Evolutionary conservation across 1,140 invertebrate species (phyloP).

Genomic region (Ostrea edulis): DNA sequence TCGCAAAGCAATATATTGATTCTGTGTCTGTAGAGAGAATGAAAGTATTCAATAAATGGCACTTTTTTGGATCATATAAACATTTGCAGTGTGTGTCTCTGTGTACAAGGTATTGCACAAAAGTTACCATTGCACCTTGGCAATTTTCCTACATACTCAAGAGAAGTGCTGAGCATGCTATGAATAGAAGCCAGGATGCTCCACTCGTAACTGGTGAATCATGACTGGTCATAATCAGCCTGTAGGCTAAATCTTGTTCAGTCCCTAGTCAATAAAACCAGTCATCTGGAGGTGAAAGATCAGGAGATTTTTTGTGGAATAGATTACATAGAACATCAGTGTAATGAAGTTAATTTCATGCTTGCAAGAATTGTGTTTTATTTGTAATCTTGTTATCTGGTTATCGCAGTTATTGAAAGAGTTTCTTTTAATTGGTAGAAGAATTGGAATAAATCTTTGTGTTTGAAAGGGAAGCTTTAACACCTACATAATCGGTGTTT

Average conservation of each 20-base stretch:
- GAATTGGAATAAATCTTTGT: background rate
- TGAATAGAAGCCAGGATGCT: constrained; percentile 18
- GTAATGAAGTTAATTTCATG: constrained; percentile 32
- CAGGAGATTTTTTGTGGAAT: constrained; percentile 17
- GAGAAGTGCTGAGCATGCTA: constrained; percentile 4
- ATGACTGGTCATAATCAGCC: constrained; percentile 36
- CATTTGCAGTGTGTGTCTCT: background rate
- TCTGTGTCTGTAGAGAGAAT: constrained; percentile 6
- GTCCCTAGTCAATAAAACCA: constrained; percentile 25
- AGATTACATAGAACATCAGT: constrained; percentile 13
- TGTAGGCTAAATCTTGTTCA: constrained; percentile 19
- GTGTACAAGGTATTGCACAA: constrained; percentile 26
- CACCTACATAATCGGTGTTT: background rate
- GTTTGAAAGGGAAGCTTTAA: background rate
- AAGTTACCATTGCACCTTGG: constrained; percentile 23
- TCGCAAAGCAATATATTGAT: constrained; percentile 22
- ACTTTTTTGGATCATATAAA: background rate
- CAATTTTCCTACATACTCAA: constrained; percentile 5
- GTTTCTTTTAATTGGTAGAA: background rate
- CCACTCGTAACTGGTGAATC: constrained; percentile 18
- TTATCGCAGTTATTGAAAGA: background rate
- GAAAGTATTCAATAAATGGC: background rate
- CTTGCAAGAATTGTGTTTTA: constrained; percentile 11
- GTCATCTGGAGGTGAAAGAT: constrained; percentile 28
- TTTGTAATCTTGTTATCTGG: constrained; percentile 8